Evolutionary conservation across 2,888 invertebrate species (phyloP).

Genomic region (Thumatha senex): DNA sequence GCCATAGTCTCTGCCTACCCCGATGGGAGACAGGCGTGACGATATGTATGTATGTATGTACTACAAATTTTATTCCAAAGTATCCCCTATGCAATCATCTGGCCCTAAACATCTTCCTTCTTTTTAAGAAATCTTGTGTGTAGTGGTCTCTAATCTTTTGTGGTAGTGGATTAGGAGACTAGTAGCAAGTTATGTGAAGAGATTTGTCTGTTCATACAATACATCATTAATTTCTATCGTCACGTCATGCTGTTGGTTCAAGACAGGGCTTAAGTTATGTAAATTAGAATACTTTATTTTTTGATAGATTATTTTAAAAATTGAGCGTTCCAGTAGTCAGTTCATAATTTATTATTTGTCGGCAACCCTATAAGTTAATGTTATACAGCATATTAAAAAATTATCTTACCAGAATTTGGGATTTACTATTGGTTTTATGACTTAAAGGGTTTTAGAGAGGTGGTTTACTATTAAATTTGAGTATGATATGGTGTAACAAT

Average conservation of each 20-base stretch:
- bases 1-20: too few species aligned
- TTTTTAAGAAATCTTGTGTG: too few species aligned
- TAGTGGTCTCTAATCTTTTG: too few species aligned
- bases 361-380: conserved; percentile 37
- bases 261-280: not conserved
- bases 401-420: conserved; percentile 34
- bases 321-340: conserved; percentile 46
- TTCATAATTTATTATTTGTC: conserved; percentile 66
- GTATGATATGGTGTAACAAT: conserved; percentile 8
- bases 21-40: too few species aligned
- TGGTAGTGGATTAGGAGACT: not conserved
- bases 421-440: conserved; percentile 17
- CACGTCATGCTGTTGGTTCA: not conserved
- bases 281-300: not conserved
- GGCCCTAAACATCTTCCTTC: too few species aligned
- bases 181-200: not conserved
- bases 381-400: conserved; percentile 31
- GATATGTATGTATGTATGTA: too few species aligned
- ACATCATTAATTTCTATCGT: not conserved
- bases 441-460: not conserved
- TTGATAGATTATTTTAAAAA: conserved; percentile 18
- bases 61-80: too few species aligned
- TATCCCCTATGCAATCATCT: too few species aligned
- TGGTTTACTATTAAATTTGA: too few species aligned
- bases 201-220: not conserved